Conservation (phyloP, 92 coral and sea anemone genomes). For the Paramuricea clavata region DNA sequence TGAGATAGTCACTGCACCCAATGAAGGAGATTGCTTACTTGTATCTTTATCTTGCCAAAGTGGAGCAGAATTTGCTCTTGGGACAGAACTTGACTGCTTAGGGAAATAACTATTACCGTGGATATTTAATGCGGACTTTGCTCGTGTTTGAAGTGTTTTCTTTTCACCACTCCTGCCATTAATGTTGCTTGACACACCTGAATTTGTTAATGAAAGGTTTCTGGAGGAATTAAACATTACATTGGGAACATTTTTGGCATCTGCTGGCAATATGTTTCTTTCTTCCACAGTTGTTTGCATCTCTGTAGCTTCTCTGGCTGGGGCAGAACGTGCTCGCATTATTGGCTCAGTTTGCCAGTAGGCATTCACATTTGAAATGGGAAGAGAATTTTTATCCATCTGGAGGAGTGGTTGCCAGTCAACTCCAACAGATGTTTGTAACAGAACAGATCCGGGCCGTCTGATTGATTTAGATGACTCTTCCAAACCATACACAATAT, state of each 20-base stretch:
- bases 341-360: background rate
- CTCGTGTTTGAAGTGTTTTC: background rate
- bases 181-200: background rate
- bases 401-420: background rate
- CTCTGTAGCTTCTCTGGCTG: background rate
- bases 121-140: background rate
- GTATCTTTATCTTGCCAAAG: background rate
- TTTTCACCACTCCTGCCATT: background rate
- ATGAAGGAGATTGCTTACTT: background rate
- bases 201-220: background rate
- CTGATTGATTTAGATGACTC: background rate
- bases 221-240: background rate
- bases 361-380: background rate
- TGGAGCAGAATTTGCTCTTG: conserved; percentile 34
- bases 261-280: background rate
- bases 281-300: background rate
- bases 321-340: background rate
- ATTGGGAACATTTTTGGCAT: background rate
- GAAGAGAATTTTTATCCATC: background rate
- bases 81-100: background rate
- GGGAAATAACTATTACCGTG: background rate
- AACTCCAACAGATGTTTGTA: background rate
- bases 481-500: background rate
- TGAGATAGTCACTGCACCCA: background rate
- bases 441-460: background rate